These are phyloP conservation scores for Asteroscopus sphinx DNA, from an alignment of 2,888 invertebrate genomes.

Conservation along the genomic window DNA sequence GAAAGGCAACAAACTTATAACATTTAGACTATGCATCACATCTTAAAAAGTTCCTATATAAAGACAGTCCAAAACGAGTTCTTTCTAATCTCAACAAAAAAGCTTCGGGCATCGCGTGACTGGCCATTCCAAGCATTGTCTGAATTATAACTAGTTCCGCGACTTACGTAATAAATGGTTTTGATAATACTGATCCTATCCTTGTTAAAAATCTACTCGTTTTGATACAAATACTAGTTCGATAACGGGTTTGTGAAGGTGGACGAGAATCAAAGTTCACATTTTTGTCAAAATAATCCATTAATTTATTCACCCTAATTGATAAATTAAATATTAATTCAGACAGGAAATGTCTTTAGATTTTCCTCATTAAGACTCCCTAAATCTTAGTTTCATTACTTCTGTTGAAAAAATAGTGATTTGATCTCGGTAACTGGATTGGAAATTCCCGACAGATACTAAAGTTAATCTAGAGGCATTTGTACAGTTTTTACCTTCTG, in stretches of 20 bases:
- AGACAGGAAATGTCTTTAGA: no score
- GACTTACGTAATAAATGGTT: conserved; percentile 15
- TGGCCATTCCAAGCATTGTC: conserved; percentile 4
- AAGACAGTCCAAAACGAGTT: conserved; percentile 16
- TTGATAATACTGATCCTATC: neutral
- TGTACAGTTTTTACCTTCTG: no score
- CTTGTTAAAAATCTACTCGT: conserved; percentile 5
- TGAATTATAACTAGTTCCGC: conserved; percentile 9
- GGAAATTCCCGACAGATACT: no score
- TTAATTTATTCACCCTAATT: neutral
- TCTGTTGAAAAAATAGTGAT: no score
- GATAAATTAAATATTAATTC: no score
- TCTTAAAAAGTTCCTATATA: neutral
- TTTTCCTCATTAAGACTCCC: no score
- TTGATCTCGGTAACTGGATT: no score
- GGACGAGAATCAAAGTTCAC: conserved; percentile 27
- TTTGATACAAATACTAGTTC: conserved; percentile 8
- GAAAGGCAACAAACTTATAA: neutral
- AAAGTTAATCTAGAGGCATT: no score
- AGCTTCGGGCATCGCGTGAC: conserved; percentile 16
- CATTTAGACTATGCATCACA: neutral
- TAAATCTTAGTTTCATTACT: no score
- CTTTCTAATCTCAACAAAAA: conserved; percentile 21
- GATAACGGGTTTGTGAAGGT: conserved; percentile 38
- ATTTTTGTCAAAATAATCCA: conserved; percentile 5